These are phyloP conservation scores for Paracanthobrama guichenoti DNA, from an alignment of 2,113 vertebrate genomes.

Conservation along the genomic window DNA sequence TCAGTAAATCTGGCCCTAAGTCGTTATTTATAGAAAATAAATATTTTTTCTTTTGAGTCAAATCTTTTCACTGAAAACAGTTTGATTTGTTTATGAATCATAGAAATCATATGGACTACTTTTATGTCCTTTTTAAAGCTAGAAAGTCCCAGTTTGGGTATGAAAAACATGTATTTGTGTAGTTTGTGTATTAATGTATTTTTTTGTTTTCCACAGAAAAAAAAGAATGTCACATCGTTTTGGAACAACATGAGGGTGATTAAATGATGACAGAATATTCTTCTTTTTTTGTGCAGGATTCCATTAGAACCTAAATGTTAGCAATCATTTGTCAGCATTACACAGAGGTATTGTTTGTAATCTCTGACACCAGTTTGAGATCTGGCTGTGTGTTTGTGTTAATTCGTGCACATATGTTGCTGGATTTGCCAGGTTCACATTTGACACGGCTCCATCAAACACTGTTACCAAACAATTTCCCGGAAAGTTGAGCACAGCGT, in stretches of 20 bases:
- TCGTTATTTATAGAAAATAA: no score
- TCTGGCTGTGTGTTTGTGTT: constrained; percentile 30
- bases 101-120: neutral
- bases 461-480: constrained; percentile 51
- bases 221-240: neutral
- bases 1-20: no score
- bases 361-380: constrained; percentile 26
- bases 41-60: no score
- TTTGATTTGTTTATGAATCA: no score
- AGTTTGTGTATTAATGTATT: neutral
- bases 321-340: constrained; percentile 37
- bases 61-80: no score
- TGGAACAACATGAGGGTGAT: neutral
- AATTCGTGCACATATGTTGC: constrained; percentile 47
- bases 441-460: constrained; percentile 48
- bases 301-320: neutral
- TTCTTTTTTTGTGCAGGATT: neutral
- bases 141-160: neutral
- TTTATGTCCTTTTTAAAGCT: neutral
- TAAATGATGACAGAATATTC: neutral
- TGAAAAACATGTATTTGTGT: neutral
- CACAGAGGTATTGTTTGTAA: neutral
- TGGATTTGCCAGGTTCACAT: constrained; percentile 51
- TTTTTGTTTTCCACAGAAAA: neutral
- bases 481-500: constrained; percentile 39